phyloP scores from a whole-genome alignment of 1,140 invertebrate genomes.

The Calosoma granatense region DNA sequence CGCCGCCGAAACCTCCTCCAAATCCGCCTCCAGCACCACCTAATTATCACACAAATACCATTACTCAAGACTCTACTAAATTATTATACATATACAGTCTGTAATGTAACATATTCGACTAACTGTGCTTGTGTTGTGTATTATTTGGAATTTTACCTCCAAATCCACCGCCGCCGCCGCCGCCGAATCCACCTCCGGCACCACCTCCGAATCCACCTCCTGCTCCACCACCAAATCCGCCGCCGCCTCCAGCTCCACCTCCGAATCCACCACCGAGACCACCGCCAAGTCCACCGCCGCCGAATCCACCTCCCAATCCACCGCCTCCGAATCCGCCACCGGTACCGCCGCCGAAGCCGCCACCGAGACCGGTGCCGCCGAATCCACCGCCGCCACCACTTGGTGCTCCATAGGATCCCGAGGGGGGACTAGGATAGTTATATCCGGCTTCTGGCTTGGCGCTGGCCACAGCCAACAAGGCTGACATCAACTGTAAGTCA shows the following conservation, averaged over 20 bases:
- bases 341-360: conserved; percentile 16
- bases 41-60: no score
- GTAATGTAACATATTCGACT: no score
- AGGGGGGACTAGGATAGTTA: conserved; percentile 39
- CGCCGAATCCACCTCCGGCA: conserved; percentile 22
- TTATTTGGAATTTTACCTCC: conserved; percentile 22
- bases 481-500: conserved; percentile 38
- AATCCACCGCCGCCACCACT: conserved; percentile 16
- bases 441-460: conserved; percentile 49
- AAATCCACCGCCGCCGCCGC: not conserved
- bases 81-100: no score
- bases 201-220: conserved; percentile 25
- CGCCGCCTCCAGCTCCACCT: conserved; percentile 15
- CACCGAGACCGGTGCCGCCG: conserved; percentile 15
- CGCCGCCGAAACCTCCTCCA: conserved; percentile 27
- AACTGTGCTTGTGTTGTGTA: no score
- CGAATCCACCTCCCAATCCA: conserved; percentile 19
- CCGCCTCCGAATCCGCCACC: conserved; percentile 18
- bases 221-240: conserved; percentile 15
- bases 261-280: conserved; percentile 10
- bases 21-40: conserved; percentile 28
- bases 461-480: conserved; percentile 45
- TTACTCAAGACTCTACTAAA: conserved; percentile 21
- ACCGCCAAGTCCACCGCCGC: conserved; percentile 15
- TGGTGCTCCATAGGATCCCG: conserved; percentile 30